phyloP scores from a whole-genome alignment of 2,797 vertebrate genomes.

The Arctocebus calabarensis region DNA sequence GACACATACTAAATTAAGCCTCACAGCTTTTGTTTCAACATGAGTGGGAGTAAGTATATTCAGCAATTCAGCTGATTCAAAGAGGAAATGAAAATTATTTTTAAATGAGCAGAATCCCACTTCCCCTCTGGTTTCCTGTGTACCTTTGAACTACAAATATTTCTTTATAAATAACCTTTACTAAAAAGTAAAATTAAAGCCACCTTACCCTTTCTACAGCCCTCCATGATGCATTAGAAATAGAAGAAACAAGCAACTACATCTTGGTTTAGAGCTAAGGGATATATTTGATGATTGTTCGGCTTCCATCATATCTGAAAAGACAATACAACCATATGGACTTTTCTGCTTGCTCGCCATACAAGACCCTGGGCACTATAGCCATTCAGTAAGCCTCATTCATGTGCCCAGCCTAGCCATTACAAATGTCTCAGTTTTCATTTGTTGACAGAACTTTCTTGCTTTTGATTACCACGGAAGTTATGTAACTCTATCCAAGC shows the following conservation, averaged over 20 bases:
- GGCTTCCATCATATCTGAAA: background rate
- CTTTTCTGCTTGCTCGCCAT: background rate
- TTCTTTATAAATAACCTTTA: background rate
- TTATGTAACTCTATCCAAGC: background rate
- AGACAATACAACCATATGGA: background rate
- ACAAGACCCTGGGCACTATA: too few species aligned
- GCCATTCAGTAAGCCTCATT: background rate
- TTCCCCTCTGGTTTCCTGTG: conserved; percentile 14
- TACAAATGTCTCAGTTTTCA: background rate
- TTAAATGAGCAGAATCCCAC: conserved; percentile 2
- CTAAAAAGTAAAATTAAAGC: conserved; percentile 23
- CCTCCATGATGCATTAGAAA: background rate
- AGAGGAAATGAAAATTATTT: conserved; percentile 60
- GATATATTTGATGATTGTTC: background rate
- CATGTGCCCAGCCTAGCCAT: too few species aligned
- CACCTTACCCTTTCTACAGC: background rate
- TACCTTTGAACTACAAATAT: background rate
- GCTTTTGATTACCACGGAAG: background rate
- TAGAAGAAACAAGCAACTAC: too few species aligned
- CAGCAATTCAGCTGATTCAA: conserved; percentile 35
- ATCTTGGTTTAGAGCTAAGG: background rate
- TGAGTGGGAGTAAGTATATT: background rate
- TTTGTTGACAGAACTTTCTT: background rate
- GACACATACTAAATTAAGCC: background rate
- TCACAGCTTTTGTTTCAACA: conserved; percentile 18